Base-by-base conservation (phyloP, 2,113 vertebrate species). In the Archilochus colubris region DNA sequence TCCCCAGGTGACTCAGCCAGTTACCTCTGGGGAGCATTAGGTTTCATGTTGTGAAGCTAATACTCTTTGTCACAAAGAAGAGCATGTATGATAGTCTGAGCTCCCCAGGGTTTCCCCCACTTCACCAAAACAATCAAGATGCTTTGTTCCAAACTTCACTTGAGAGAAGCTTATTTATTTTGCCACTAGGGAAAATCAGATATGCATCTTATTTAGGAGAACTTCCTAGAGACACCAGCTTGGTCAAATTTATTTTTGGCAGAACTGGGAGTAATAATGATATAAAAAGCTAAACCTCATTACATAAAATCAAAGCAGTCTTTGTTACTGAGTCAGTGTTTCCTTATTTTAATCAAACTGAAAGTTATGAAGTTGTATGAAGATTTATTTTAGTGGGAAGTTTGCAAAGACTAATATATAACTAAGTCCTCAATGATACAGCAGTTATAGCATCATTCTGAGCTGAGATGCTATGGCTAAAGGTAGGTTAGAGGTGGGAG, bases 121-220 rank as follows among this genome's bases (percentile, higher is more conserved):
- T 95, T 94, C 83, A 90, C 92, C 83, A 95, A 96, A 97, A 77
- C 58, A 82, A 72, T 90, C 89, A n/a, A 78, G 78, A 75, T 62
- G 63, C 48, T 93, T 90, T 82, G 89, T 88, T 95, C 79, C 72
- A 92, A 77, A 51, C 68, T 88, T 77, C 36, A 69, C 75, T 93
- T 95, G 79, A 89, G 73, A 94, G n/a, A 84, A 82, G 43, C 5
- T 51, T 90, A 92, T 94, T 94, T 95, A 91, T 96, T 97, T 96
- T 91, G 40, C 63, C 59, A 63, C 90, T 58, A 64, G 81, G 88
- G 91, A 91, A 92, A 88, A 95, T 62, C 75, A 73, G 81, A 50
- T 91, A 66, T 69, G 73, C 84, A 89, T 94, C 88, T 94, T 48
- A 91, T 76, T 94, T 86, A 76, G 44, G 12, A 77, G 40, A 78